Conservation (phyloP, 1,140 invertebrate genomes). For the Scaptomyza graminum region DNA sequence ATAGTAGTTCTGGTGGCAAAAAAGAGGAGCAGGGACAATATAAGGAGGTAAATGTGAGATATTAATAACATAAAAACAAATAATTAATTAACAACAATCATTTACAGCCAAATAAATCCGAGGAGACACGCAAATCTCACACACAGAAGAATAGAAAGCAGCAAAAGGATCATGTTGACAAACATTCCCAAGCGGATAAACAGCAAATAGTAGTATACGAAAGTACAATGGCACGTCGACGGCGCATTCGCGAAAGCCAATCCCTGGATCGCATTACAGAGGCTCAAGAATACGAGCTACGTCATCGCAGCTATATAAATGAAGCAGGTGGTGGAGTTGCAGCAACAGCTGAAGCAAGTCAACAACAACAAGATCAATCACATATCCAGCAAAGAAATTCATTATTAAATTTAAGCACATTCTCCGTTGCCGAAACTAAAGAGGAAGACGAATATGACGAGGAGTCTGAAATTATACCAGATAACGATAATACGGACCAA, state of each 20-base stretch:
- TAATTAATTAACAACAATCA: not conserved
- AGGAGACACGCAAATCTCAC: conserved; percentile 72
- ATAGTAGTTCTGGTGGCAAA: conserved; percentile 66
- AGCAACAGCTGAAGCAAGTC: conserved; percentile 38
- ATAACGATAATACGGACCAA: conserved; percentile 71
- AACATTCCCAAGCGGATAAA: conserved; percentile 68
- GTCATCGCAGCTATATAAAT: conserved; percentile 71
- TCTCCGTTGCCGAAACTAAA: conserved; percentile 72
- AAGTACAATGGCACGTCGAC: conserved; percentile 79
- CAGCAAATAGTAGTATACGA: conserved; percentile 35
- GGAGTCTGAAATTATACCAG: conserved; percentile 60
- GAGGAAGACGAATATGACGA: conserved; percentile 77
- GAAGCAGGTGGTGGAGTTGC: conserved; percentile 42
- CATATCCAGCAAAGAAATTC: conserved; percentile 77
- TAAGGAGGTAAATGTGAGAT: conserved; percentile 55
- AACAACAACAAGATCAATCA: conserved; percentile 48
- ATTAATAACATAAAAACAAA: not conserved
- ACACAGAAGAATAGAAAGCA: conserved; percentile 71
- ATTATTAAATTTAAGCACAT: conserved; percentile 74
- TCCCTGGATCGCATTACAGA: conserved; percentile 92
- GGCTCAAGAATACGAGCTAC: conserved; percentile 88
- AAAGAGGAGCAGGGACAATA: conserved; percentile 71
- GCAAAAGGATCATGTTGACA: conserved; percentile 69
- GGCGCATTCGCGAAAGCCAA: conserved; percentile 90
- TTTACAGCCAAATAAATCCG: conserved; percentile 75